These are phyloP conservation scores for Karalla daura DNA, from an alignment of 2,797 vertebrate genomes.

Conservation along the genomic window DNA sequence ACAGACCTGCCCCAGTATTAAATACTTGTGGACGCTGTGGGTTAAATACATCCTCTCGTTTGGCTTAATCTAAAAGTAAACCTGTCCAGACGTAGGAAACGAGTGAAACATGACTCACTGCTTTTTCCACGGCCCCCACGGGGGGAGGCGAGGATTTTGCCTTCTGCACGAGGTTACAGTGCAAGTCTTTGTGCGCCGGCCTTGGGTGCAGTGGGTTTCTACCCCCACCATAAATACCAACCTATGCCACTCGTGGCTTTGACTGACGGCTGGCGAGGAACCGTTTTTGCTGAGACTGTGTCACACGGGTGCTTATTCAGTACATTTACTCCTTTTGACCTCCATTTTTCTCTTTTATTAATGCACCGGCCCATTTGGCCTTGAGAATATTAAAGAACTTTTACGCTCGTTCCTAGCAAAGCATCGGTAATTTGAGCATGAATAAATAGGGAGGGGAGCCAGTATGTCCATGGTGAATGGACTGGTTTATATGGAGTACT, in stretches of 20 bases:
- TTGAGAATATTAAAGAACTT: not conserved
- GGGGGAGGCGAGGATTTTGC: slow-evolving; percentile 55
- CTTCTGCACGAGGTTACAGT: slow-evolving; percentile 66
- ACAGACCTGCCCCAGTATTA: slow-evolving; percentile 58
- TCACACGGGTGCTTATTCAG: slow-evolving; percentile 19
- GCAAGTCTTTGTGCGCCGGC: slow-evolving; percentile 58
- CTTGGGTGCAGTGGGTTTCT: slow-evolving; percentile 42
- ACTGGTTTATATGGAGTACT: no score
- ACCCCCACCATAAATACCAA: slow-evolving; percentile 43
- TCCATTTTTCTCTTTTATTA: not conserved
- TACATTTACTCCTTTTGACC: not conserved
- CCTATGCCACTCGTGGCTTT: slow-evolving; percentile 19
- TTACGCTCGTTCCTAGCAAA: not conserved
- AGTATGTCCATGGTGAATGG: no score
- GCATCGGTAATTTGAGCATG: not conserved
- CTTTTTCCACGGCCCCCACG: slow-evolving; percentile 76
- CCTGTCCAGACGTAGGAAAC: slow-evolving; percentile 70
- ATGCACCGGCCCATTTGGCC: no score
- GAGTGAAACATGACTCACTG: slow-evolving; percentile 77
- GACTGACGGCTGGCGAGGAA: slow-evolving; percentile 12
- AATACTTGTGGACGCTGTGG: slow-evolving; percentile 73
- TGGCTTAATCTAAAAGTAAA: slow-evolving; percentile 71
- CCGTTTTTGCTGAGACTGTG: slow-evolving; percentile 35
- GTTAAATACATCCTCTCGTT: slow-evolving; percentile 68
- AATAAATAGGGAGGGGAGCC: no score